Evolutionary conservation across 2,888 invertebrate species (phyloP), one percentile per base, ranked within the genome.

Genomic region (Tholera decimalis): DNA sequence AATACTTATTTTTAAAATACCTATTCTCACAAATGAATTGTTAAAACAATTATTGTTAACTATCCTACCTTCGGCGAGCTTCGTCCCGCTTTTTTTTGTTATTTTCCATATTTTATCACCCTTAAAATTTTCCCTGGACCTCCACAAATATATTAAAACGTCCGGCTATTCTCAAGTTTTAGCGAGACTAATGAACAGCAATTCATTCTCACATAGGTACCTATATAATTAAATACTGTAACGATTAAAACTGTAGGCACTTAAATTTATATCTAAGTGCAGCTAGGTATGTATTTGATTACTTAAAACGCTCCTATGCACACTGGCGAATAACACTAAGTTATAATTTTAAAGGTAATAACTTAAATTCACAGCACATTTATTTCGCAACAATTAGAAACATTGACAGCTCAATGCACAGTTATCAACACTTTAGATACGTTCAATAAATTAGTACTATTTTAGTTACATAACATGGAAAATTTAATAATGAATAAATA

Each of bases 331-430:
- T 13, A 69, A 22, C 11, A 1, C 28, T 39, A 46, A 46, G 9
- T 46, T 57, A 50, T 35, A 11, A 30, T 13, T 18, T 59, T 46
- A 46, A n/a, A n/a, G n/a, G n/a, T 20, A 24, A 37, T 5, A 35
- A 53, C 22, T 33, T 53, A n/a, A 3, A 44, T n/a, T 22, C 49
- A 73, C 43, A 44, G 28, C 24, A 54, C 60, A 44, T 22, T 43
- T 41, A 46, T 51, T 57, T 43, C n/a, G 20, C 0, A n/a, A 35
- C 5, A 3, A 35, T 13, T 20, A 24, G 28, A 5, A 43, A 39
- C 15, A 28, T 9, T 18, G 9, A 26, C 13, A 37, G 2, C 26
- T 1, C 24, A 9, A 20, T n/a, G 35, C 30, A 55, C 39, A 35
- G 4, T 22, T 0, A 24, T 35, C 6, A 37, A 37, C 15, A 20